These are phyloP conservation scores for Aleiodes alternator DNA, from an alignment of 2,888 invertebrate species.

Conservation along the genomic window DNA sequence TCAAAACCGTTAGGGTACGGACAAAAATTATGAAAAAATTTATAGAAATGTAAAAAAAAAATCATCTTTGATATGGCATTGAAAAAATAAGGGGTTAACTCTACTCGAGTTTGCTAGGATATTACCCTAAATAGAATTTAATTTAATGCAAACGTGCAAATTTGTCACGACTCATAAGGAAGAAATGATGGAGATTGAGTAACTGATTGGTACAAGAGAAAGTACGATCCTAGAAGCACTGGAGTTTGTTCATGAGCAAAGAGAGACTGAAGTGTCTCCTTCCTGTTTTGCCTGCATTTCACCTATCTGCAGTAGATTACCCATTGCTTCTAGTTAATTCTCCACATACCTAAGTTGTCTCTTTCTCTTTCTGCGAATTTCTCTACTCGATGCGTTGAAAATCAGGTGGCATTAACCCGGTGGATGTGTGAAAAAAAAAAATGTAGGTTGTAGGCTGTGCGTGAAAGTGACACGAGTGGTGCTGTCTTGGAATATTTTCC, in stretches of 20 bases:
- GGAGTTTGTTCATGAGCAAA: conserved; percentile 5
- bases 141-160: not conserved
- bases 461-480: not conserved
- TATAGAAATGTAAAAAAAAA: no score
- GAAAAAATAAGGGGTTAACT: no score
- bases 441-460: not conserved
- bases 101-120: no score
- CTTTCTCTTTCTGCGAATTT: not conserved
- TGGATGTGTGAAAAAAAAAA: not conserved
- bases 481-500: not conserved
- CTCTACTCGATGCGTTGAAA: not conserved
- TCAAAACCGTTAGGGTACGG: no score
- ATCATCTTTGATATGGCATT: no score
- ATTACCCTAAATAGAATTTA: no score
- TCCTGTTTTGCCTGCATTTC: conserved; percentile 60
- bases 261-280: conserved; percentile 56
- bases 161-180: conserved; percentile 43
- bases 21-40: no score
- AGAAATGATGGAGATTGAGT: conserved; percentile 49
- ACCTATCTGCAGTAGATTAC: conserved; percentile 49
- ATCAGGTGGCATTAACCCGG: not conserved
- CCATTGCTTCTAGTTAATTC: conserved; percentile 19
- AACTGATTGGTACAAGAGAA: conserved; percentile 58
- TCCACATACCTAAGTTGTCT: not conserved
- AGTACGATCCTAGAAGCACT: conserved; percentile 48